Evolutionary conservation across 1,140 invertebrate species (phyloP).

Genomic region (Vanessa atalanta): DNA sequence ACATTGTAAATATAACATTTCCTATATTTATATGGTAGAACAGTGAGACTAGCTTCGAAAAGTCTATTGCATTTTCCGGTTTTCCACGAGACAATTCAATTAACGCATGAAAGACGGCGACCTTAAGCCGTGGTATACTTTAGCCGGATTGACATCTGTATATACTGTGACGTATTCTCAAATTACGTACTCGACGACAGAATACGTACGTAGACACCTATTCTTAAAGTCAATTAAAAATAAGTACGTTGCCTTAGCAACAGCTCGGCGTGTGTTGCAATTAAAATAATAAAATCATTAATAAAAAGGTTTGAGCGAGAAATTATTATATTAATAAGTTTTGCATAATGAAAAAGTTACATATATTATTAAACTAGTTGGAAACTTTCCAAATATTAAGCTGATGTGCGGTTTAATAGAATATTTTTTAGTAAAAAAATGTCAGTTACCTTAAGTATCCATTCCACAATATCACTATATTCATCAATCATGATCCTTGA

Average conservation of each 20-base stretch:
- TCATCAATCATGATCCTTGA: constrained; percentile 56
- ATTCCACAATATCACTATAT: constrained; percentile 59
- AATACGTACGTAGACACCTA: not conserved
- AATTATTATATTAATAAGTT: too few species aligned
- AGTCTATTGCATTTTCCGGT: too few species aligned
- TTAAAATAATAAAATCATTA: not conserved
- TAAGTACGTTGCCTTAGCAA: constrained; percentile 25
- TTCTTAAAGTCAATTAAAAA: constrained; percentile 8
- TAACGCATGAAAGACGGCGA: not conserved
- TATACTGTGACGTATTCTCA: constrained; percentile 15
- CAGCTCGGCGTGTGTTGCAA: constrained; percentile 10
- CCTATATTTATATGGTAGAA: too few species aligned
- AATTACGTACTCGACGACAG: constrained; percentile 16
- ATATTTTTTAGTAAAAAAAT: constrained; percentile 10
- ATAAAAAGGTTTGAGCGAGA: too few species aligned
- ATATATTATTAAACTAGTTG: not conserved
- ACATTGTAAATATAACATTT: too few species aligned
- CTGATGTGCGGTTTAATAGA: not conserved
- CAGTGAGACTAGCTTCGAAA: too few species aligned
- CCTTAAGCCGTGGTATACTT: not conserved
- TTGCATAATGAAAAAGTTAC: not conserved
- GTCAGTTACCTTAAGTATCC: constrained; percentile 62
- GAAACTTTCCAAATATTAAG: constrained; percentile 20
- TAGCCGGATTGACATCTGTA: not conserved
- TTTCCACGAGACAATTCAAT: not conserved